Evolutionary conservation across 2,888 invertebrate species (phyloP).

Genomic region (Rhorus exstirpatorius): DNA sequence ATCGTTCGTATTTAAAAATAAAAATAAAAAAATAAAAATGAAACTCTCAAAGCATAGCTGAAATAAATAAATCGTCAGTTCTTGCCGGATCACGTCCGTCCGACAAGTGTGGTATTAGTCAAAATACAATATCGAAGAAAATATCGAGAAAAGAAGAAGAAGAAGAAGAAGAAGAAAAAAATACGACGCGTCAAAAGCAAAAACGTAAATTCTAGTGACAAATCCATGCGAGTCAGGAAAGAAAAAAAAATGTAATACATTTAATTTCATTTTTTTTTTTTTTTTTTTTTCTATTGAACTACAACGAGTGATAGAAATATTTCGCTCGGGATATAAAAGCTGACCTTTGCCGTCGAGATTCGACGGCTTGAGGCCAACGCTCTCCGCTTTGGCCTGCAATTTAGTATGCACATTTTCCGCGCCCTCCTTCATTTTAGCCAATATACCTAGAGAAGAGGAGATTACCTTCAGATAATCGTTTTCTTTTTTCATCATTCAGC

Average conservation of each 20-base stretch:
- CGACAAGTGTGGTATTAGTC: too few relatives aligned
- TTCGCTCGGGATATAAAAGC: slow-evolving; percentile 71
- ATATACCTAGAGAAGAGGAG: slow-evolving; percentile 89
- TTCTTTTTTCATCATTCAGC: slow-evolving; percentile 1
- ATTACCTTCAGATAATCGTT: slow-evolving; percentile 59
- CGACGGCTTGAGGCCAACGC: slow-evolving; percentile 88
- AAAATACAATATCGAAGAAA: too few relatives aligned
- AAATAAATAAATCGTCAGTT: too few relatives aligned
- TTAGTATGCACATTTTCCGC: slow-evolving; percentile 97
- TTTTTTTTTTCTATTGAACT: not conserved
- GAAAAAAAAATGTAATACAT: slow-evolving; percentile 7
- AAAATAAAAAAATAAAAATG: too few relatives aligned
- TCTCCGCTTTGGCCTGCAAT: slow-evolving; percentile 97
- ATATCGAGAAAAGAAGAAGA: not conserved
- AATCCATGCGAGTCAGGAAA: slow-evolving; percentile 64
- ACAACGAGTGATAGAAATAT: slow-evolving; percentile 5
- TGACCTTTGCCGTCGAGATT: slow-evolving; percentile 86
- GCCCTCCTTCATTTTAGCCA: slow-evolving; percentile 98
- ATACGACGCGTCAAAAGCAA: slow-evolving; percentile 34
- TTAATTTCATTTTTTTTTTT: not conserved
- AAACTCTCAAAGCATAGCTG: too few relatives aligned
- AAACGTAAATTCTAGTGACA: slow-evolving; percentile 48
- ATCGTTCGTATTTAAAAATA: too few relatives aligned
- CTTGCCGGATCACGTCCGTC: too few relatives aligned
- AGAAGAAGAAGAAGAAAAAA: not conserved